Evolutionary conservation across 2,888 invertebrate genomes (phyloP).

Genomic region (Cremastinae sp.): DNA sequence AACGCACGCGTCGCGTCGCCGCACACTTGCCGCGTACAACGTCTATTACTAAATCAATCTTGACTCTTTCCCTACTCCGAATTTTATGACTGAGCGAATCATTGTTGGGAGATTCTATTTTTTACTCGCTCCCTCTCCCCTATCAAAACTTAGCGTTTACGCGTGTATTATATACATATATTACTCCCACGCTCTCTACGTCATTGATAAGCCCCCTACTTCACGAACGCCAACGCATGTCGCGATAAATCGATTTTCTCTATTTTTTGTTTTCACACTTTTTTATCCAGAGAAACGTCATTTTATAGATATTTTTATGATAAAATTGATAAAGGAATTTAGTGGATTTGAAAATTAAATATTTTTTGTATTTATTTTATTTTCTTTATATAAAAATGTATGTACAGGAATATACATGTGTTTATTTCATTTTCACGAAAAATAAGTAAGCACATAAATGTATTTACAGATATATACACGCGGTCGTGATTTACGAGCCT

Average conservation of each 20-base stretch:
- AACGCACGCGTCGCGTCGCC: no score
- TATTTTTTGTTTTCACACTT: neutral
- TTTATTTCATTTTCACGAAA: neutral
- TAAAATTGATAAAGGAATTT: no score
- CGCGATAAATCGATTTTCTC: conserved; percentile 33
- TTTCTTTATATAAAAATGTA: no score
- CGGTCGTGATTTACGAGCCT: conserved; percentile 50
- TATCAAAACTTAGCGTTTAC: conserved; percentile 9
- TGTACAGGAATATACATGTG: no score
- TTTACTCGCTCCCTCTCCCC: neutral
- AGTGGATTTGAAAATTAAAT: no score
- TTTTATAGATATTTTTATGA: no score
- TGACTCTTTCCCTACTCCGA: neutral
- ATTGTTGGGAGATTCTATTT: neutral
- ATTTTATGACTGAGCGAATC: neutral
- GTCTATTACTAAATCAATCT: neutral
- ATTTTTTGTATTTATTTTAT: no score
- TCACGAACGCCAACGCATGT: conserved; percentile 25
- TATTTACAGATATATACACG: neutral
- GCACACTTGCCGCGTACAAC: neutral
- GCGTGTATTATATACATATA: neutral
- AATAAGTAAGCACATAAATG: neutral
- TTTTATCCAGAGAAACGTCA: no score
- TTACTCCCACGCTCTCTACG: conserved; percentile 30
- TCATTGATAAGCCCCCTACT: neutral